Evolutionary conservation across 2,797 vertebrate genomes (phyloP).

Genomic region (Sebastes minor): DNA sequence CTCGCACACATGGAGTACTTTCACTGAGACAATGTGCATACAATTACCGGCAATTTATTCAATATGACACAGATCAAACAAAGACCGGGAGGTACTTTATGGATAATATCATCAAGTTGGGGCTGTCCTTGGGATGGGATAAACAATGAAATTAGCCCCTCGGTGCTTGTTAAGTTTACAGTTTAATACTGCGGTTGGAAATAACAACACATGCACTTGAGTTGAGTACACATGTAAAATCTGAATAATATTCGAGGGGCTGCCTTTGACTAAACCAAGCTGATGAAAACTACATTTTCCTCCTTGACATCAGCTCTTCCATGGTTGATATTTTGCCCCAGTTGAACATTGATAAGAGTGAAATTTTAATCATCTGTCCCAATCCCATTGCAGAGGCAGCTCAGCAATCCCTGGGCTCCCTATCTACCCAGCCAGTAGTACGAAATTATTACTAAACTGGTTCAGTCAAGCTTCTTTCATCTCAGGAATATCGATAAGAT

Average conservation of each 20-base stretch:
- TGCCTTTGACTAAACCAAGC: not conserved
- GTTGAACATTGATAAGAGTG: slow-evolving; percentile 12
- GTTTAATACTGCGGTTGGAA: not conserved
- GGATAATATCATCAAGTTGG: slow-evolving; percentile 25
- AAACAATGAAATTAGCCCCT: slow-evolving; percentile 30
- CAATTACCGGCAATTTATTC: slow-evolving; percentile 23
- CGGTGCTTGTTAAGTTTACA: slow-evolving; percentile 39
- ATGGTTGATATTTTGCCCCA: slow-evolving; percentile 1
- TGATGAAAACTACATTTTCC: not conserved
- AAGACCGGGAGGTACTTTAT: slow-evolving; percentile 1
- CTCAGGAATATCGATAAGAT: slow-evolving; percentile 13
- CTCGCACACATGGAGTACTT: not conserved
- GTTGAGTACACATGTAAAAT: not conserved
- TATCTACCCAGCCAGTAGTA: not conserved
- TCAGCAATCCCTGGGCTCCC: slow-evolving; percentile 6
- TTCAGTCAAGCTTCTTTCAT: slow-evolving; percentile 33
- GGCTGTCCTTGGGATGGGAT: slow-evolving; percentile 47
- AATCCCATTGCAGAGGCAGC: not conserved
- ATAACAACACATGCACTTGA: not conserved
- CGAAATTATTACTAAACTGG: slow-evolving; percentile 10
- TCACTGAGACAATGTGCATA: not conserved
- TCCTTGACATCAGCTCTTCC: not conserved
- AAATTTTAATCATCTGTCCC: slow-evolving; percentile 25
- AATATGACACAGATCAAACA: slow-evolving; percentile 39
- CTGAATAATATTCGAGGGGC: not conserved